A percentile compares a stretch with the other conserved stretches of the same genome.
Evolutionary conservation across 2,113 vertebrate genomes (phyloP).

Genomic region (Salminus brasiliensis): DNA sequence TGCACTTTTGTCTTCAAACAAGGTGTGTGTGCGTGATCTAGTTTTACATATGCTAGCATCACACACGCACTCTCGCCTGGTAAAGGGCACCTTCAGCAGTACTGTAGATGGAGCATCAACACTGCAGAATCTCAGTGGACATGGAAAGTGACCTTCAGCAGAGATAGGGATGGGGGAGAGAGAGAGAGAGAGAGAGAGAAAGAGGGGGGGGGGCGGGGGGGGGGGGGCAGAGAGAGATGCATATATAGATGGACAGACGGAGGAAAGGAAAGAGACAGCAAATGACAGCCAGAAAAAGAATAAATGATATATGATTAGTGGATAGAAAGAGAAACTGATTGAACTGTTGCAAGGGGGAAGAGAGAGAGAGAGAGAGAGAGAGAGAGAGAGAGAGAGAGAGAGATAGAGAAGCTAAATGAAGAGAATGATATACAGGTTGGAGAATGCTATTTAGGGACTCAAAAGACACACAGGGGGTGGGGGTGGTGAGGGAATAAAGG

Average conservation of each 20-base stretch:
- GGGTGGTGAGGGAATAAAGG: no score
- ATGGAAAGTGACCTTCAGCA: slow-evolving; percentile 36
- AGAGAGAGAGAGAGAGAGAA: neutral
- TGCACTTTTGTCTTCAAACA: neutral
- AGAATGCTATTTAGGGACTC: neutral
- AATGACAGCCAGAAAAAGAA: neutral
- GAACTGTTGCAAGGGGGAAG: no score
- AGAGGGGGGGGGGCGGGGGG: slow-evolving; percentile 35
- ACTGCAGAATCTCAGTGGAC: slow-evolving; percentile 47
- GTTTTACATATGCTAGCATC: neutral
- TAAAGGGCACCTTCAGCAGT: slow-evolving; percentile 8
- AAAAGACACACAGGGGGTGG: neutral
- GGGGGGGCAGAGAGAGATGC: neutral
- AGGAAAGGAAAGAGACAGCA: neutral
- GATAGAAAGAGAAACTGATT: no score
- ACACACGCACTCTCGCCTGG: neutral
- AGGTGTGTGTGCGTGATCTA: neutral
- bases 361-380: neutral
- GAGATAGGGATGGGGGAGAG: slow-evolving; percentile 51
- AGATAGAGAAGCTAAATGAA: neutral
- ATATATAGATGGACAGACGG: neutral
- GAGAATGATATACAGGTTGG: neutral
- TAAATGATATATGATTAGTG: no score
- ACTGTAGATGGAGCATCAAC: neutral
- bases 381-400: neutral